Evolutionary conservation across 2,113 vertebrate genomes (phyloP).

Genomic region (Corythornis vintsioides): DNA sequence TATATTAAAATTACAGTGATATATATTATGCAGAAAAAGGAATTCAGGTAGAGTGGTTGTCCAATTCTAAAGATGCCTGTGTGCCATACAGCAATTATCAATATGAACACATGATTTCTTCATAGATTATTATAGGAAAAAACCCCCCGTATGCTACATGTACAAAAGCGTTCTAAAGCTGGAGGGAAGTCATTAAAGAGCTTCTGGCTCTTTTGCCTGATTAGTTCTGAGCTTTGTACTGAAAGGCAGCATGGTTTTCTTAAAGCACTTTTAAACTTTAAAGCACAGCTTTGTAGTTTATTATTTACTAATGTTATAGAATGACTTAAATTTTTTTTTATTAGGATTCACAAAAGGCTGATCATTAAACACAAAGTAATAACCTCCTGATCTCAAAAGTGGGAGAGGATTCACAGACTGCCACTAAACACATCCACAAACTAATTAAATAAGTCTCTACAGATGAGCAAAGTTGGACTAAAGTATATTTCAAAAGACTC

Average conservation of each 20-base stretch:
- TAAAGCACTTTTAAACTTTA: not conserved
- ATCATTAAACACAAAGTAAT: not conserved
- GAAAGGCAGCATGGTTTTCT: not conserved
- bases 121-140: not conserved
- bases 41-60: not conserved
- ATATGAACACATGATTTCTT: not conserved
- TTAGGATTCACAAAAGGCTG: not conserved
- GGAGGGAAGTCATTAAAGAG: not conserved
- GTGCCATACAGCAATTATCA: not conserved
- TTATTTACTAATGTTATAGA: not conserved
- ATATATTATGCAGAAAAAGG: not conserved
- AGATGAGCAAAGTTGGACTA: not conserved
- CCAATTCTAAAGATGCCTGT: not conserved
- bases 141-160: accelerated
- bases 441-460: constrained; percentile 6
- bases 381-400: not conserved
- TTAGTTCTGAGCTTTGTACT: not conserved
- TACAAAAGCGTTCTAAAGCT: not conserved
- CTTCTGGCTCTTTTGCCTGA: not conserved
- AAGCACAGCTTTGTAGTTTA: not conserved
- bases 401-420: not conserved
- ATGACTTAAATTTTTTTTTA: not conserved
- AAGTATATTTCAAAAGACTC: not conserved
- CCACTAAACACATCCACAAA: not conserved
- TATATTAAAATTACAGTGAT: not conserved